phyloP scores from a whole-genome alignment of 2,797 vertebrate genomes.

The Dendrocincla fuliginosa region DNA sequence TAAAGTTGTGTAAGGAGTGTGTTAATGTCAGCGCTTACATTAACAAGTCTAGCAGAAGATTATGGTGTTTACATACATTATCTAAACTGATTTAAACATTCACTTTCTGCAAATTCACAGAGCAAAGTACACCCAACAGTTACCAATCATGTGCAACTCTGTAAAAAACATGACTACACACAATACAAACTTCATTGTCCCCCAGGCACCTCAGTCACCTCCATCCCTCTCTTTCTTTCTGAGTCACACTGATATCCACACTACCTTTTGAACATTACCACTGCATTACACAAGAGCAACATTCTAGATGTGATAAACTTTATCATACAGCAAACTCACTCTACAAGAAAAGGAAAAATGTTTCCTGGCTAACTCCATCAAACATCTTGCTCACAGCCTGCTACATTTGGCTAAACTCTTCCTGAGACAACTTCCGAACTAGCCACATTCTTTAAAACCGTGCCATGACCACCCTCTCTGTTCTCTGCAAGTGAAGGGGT shows the following conservation, averaged over 20 bases:
- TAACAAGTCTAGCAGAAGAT: constrained; percentile 65
- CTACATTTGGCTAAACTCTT: neutral
- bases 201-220: neutral
- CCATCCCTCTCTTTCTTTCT: neutral
- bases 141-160: neutral
- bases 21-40: constrained; percentile 64
- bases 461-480: neutral
- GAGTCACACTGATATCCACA: neutral
- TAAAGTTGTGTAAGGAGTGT: constrained; percentile 39
- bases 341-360: neutral
- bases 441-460: neutral
- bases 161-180: neutral
- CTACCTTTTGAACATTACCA: neutral
- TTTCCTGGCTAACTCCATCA: neutral
- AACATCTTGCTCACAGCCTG: neutral
- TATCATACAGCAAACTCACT: neutral
- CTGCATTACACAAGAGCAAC: neutral
- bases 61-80: constrained; percentile 61
- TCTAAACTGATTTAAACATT: constrained; percentile 56
- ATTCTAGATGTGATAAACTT: neutral
- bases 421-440: neutral
- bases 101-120: constrained; percentile 29
- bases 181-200: neutral
- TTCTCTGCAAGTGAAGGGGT: neutral
- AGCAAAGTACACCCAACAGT: neutral